Base-by-base conservation (phyloP, 2,797 vertebrate genomes). In the Helarctos malayanus region DNA sequence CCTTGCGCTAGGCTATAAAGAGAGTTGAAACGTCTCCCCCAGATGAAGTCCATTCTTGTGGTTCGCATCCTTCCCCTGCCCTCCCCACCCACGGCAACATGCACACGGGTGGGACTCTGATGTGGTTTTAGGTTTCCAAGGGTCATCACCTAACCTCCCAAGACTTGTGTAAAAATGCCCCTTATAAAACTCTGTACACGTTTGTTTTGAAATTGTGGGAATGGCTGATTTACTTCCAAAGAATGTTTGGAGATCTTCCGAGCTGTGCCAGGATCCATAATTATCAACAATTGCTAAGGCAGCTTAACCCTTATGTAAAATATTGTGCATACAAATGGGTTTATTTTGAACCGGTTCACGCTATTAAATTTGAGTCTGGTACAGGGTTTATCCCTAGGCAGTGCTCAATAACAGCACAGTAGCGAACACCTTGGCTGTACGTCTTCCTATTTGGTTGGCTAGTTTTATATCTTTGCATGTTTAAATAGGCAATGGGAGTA, bases 391-490 rank as follows among this genome's bases (percentile, higher is more conserved):
- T 96, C 94, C 96, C 97, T 91, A 96, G 95, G 89, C 87, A 73
- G 61, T 81, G 75, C 79, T 92, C 79, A 91, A 49, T 86, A 92
- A 78, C 49, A 90, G 83, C 61, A 75, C 54, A 7, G 87, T 80
- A 90, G 83, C 95, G 89, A 97, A 96, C 69, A 91, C 88, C 92
- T 97, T 85, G 89, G 63, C 91, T 95, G 29, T 96, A 59, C 82
- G 88, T 95, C 89, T 98, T 98, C 92, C 94, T 97, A 16, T 96
- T 87, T 97, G 98, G 95, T 97, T 97, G 96, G 94, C 75, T 97
- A 3, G 15, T 97, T 98, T 98, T 97, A 97, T 97, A 95, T 92
- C 95, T 97, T 82, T 32, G 13, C 32, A 87, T 94, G 59, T 71
- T 47, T 94, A 98, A 88, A 96, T 93, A 89, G 97, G 91, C 83